Evolutionary conservation across 1,140 invertebrate genomes (phyloP), one percentile per base, ranked within the genome.

Genomic region (Cepaea nemoralis): DNA sequence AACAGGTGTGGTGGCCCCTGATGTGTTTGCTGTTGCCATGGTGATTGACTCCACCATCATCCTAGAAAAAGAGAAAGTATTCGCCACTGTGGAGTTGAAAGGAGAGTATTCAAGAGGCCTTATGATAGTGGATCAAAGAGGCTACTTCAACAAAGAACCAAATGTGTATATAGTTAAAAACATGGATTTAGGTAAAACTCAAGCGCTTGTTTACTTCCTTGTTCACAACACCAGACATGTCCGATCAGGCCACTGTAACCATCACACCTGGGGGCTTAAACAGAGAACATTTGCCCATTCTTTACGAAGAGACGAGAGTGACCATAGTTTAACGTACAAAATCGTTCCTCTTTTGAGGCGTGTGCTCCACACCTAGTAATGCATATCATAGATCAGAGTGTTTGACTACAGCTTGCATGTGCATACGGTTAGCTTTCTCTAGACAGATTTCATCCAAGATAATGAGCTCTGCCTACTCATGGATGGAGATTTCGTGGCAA

Each of bases 51-150:
- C 81, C 14, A 78, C 74, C 50, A 70, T 87, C 31, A 80, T 85
- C 1, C 59, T 81, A 27, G 84, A 87, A 6, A 83, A 80, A 19
- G 79, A 85, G 31, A 67, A 84, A 31, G 83, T 86, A 0, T 90
- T 82, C 79, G 84, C 82, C 0, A 87, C 85, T 5, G 87, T 90
- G 14, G 89, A 90, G 50, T 71, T 89, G 12, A 67, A 82, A 42
- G 89, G 88, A 63, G 82, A 67, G n/a, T 59, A 84, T n/a, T 87
- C 89, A 24, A 67, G 87, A 8, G 89, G 89, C 14, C 86, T 87
- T 78, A 86, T 90, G 82, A 83, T 90, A 1, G 85, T 86, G 22
- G 89, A 90, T 70, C 88, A 87, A 85, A 78, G 66, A 48, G 71
- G 80, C 24, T 31, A 19, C 16, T 31, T 86, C 63, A 77, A 77